Percentiles rank a stretch among this genome's conserved stretches.
phyloP scores from a whole-genome alignment of 2,113 vertebrate genomes.

The Heteronetta atricapilla region DNA sequence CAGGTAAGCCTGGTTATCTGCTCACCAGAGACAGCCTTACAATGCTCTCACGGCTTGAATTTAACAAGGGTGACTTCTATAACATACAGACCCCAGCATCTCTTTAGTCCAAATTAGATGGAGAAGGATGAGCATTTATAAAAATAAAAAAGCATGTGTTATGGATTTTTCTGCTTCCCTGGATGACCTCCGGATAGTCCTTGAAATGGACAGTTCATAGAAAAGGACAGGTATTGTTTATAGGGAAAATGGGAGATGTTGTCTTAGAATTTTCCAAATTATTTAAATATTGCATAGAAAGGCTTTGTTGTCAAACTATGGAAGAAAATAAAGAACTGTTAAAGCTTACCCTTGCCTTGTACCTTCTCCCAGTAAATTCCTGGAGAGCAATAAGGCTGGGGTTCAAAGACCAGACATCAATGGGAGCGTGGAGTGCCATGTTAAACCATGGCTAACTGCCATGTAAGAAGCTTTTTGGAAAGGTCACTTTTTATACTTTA shows the following conservation, averaged over 20 bases:
- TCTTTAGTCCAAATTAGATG: too few relatives aligned
- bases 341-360: neutral
- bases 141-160: too few relatives aligned
- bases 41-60: too few relatives aligned
- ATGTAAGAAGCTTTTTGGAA: neutral
- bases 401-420: neutral
- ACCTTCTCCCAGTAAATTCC: neutral
- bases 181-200: neutral
- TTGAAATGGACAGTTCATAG: neutral
- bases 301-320: neutral
- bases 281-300: neutral
- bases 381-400: neutral
- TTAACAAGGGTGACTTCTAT: too few relatives aligned
- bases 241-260: neutral
- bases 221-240: neutral
- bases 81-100: too few relatives aligned
- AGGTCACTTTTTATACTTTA: neutral
- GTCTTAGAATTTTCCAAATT: neutral
- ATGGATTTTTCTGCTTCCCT: neutral
- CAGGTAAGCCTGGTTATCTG: too few relatives aligned
- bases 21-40: too few relatives aligned
- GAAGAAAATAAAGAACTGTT: neutral
- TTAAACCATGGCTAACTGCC: too few relatives aligned
- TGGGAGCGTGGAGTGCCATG: neutral
- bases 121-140: too few relatives aligned